phyloP scores from a whole-genome alignment of 2,113 vertebrate species.

The Centropristis striata region DNA sequence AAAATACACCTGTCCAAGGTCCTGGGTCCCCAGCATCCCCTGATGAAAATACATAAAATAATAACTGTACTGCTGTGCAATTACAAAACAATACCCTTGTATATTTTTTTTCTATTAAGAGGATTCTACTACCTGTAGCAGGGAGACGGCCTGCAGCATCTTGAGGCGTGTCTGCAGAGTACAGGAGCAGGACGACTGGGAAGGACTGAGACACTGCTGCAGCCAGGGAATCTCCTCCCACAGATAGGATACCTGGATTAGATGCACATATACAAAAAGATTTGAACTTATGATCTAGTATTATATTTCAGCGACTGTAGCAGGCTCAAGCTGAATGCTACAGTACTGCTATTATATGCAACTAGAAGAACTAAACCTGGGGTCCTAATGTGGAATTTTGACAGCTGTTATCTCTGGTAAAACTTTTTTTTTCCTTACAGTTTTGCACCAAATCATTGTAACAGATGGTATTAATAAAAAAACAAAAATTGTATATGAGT shows the following conservation, averaged over 20 bases:
- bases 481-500: too few relatives aligned
- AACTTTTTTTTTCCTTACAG: too few relatives aligned
- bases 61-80: background rate
- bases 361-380: too few relatives aligned
- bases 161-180: slow-evolving; percentile 92
- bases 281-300: too few relatives aligned
- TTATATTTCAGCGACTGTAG: too few relatives aligned
- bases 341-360: too few relatives aligned
- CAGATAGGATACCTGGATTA: slow-evolving; percentile 89
- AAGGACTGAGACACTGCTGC: slow-evolving; percentile 89
- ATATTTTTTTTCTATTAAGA: background rate
- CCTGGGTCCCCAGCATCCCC: slow-evolving; percentile 91
- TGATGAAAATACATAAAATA: slow-evolving; percentile 56
- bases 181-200: slow-evolving; percentile 91
- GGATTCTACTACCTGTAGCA: slow-evolving; percentile 87
- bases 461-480: too few relatives aligned
- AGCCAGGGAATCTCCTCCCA: slow-evolving; percentile 94
- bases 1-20: slow-evolving; percentile 92
- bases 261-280: background rate
- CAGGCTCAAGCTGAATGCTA: too few relatives aligned
- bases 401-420: too few relatives aligned
- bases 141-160: slow-evolving; percentile 90
- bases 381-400: too few relatives aligned
- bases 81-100: background rate
- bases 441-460: too few relatives aligned